phyloP scores from a whole-genome alignment of 1,140 invertebrate genomes.

The Eubasilissa regina region DNA sequence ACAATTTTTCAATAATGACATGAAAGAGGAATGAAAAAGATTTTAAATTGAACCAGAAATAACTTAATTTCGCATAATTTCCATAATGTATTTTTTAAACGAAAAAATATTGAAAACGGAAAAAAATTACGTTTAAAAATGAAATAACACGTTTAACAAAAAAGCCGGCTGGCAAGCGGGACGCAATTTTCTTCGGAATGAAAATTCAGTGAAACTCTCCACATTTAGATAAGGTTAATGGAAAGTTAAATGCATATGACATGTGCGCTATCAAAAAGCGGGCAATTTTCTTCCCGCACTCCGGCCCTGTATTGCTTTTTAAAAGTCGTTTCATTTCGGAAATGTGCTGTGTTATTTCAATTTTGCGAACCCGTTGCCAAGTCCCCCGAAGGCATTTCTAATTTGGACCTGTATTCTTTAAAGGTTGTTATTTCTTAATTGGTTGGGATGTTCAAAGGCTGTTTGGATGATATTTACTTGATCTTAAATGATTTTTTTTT shows the following conservation, averaged over 20 bases:
- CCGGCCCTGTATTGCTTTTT: constrained; percentile 5
- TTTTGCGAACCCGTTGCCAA: constrained; percentile 17
- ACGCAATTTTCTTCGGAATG: constrained; percentile 15
- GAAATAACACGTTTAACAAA: not conserved
- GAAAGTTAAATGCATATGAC: constrained; percentile 60
- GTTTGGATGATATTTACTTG: no score
- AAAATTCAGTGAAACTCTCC: constrained; percentile 50
- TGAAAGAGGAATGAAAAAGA: no score
- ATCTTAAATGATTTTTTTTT: no score
- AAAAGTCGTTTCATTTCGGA: constrained; percentile 20
- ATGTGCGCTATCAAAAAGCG: constrained; percentile 52
- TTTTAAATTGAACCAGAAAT: no score
- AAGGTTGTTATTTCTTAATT: no score
- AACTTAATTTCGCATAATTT: no score
- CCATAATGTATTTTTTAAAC: no score
- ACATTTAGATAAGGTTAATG: constrained; percentile 59
- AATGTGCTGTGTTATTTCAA: constrained; percentile 39
- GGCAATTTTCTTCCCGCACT: constrained; percentile 4
- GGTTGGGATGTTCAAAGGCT: no score
- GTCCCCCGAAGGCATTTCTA: not conserved
- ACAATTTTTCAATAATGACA: no score
- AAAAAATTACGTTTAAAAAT: no score
- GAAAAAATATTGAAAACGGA: no score
- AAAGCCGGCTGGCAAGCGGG: not conserved
- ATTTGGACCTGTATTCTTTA: not conserved